Conservation (phyloP, 2,113 vertebrate genomes). For the Pandion haliaetus region DNA sequence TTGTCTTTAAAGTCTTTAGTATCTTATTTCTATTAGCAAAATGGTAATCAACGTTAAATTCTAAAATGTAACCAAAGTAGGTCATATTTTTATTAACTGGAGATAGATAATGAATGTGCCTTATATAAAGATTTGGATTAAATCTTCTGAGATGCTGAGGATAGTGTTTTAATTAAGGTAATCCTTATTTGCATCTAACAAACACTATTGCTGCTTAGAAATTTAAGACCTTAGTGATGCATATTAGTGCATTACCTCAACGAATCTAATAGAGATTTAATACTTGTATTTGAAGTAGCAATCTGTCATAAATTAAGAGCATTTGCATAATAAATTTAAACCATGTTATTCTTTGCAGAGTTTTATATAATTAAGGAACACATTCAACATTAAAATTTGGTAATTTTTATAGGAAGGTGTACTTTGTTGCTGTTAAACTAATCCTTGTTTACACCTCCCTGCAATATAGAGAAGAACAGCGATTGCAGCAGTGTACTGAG, state of each 20-base stretch:
- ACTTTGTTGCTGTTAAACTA: conserved; percentile 57
- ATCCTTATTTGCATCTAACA: conserved; percentile 79
- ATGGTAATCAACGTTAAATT: conserved; percentile 80
- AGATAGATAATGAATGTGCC: conserved; percentile 78
- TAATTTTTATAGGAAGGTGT: conserved; percentile 44
- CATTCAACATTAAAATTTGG: conserved; percentile 28
- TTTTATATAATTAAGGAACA: conserved; percentile 66
- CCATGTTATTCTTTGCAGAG: conserved; percentile 65
- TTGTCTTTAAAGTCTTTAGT: conserved; percentile 73
- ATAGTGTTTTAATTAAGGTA: conserved; percentile 80
- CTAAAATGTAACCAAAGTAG: conserved; percentile 75
- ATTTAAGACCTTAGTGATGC: conserved; percentile 73
- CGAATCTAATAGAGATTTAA: conserved; percentile 78
- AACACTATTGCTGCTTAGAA: conserved; percentile 72
- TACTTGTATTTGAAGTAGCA: conserved; percentile 74
- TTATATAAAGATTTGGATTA: conserved; percentile 74
- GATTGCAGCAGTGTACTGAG: neutral
- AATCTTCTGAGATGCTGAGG: conserved; percentile 72
- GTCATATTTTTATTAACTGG: conserved; percentile 78
- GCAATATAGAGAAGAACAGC: neutral
- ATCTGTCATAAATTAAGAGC: conserved; percentile 76
- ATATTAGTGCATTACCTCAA: conserved; percentile 70
- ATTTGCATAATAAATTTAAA: conserved; percentile 75
- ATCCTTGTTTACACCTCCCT: conserved; percentile 3
- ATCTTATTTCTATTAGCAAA: conserved; percentile 80